Evolutionary conservation across 2,888 invertebrate genomes (phyloP), one percentile per base, ranked within the genome.

Genomic region (Leptura quadrifasciata): DNA sequence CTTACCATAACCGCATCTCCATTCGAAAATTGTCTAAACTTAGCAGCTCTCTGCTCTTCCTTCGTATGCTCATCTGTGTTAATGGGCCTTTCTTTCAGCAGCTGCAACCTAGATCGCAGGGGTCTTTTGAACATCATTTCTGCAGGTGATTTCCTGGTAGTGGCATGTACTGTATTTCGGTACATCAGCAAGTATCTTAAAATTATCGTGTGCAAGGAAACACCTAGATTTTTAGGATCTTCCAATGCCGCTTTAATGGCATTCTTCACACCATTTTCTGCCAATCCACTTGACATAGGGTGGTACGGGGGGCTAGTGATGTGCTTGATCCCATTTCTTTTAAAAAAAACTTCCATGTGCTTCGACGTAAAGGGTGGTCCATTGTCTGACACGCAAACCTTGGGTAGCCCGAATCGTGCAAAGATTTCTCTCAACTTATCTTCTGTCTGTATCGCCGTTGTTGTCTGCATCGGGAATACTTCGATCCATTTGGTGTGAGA

Each of bases 341-440:
- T 64, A 5, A 65, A 63, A 54, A 77, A 77, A n/a, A 63, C 15
- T 21, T 65, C 15, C 31, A 71, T 5, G 21, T 47, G 17, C 57
- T 61, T 68, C 17, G 75, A 31, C 21, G 31, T 35, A 54, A 77
- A 67, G 15, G 72, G 75, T 24, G 75, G 77, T 20, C 69, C 77
- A 67, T 72, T 72, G 52, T 77, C 75, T 12, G 54, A 72, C 10
- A 76, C 65, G n/a, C n/a, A n/a, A n/a, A n/a, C n/a, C n/a, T n/a
- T n/a, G n/a, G n/a, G n/a, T n/a, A n/a, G n/a, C n/a, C 68, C 77
- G 20, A 67, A 67, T n/a, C 72, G 18, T 60, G 77, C 75, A 69
- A 72, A 77, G n/a, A 65, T 31, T 55, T 71, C 52, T 10, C 54
- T 9, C 10, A 75, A 47, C 31, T 35, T 24, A 39, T 47, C 39